Evolutionary conservation across 2,888 invertebrate genomes (phyloP).

Genomic region (Siphlonurus alternatus): DNA sequence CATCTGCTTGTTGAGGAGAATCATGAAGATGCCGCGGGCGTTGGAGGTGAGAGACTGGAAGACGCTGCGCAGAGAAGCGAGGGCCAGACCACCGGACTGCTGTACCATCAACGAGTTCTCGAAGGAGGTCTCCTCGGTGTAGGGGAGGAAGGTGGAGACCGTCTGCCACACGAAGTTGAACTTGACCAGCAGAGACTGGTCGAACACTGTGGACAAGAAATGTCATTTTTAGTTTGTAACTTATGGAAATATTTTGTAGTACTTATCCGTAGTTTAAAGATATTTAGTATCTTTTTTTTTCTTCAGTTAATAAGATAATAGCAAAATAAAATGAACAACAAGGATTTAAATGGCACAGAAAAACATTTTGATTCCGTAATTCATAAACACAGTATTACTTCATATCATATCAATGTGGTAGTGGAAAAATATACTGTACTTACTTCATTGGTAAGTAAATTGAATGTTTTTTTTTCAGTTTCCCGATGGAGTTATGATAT

Average conservation of each 20-base stretch:
- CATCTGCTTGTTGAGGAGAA: conserved; percentile 67
- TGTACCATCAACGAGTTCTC: conserved; percentile 72
- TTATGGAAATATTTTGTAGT: background rate
- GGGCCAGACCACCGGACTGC: conserved; percentile 54
- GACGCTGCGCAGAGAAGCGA: conserved; percentile 77
- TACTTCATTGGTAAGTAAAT: too few relatives aligned
- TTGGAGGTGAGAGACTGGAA: conserved; percentile 80
- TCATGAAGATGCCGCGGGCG: conserved; percentile 65
- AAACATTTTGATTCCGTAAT: too few relatives aligned
- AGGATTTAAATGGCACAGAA: background rate
- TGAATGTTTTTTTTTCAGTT: too few relatives aligned
- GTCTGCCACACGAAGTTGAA: conserved; percentile 89
- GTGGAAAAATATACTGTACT: too few relatives aligned
- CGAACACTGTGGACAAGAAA: conserved; percentile 59
- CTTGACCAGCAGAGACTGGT: conserved; percentile 64
- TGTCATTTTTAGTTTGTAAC: too few relatives aligned
- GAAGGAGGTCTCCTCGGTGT: conserved; percentile 67
- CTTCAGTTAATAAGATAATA: background rate
- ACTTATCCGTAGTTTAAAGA: background rate
- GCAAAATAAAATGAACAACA: background rate
- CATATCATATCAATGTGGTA: too few relatives aligned
- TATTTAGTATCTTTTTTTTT: background rate
- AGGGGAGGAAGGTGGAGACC: conserved; percentile 67
- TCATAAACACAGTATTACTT: too few relatives aligned
- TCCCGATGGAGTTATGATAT: too few relatives aligned